Evolutionary conservation across 2,888 invertebrate genomes (phyloP), one percentile per base, ranked within the genome.

Genomic region (Enchytraeus crypticus): DNA sequence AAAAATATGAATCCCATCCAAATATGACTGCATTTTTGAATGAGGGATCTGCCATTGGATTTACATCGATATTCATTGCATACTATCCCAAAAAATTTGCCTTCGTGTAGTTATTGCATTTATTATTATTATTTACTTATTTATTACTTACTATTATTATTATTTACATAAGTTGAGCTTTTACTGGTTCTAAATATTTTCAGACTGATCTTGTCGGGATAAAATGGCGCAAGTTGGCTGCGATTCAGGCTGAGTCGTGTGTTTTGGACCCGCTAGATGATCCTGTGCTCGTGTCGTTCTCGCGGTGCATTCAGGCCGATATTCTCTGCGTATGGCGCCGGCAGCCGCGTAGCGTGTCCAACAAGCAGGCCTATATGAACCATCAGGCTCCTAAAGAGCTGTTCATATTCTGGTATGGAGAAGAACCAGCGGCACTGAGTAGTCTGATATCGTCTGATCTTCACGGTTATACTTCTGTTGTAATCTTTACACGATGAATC

Each of bases 361-460:
- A 57, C 57, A 49, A 29, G 45, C 3, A 49, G 21, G 32, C 27
- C 5, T 32, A 47, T 18, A 29, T 46, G n/a, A 46, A 51, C 51
- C n/a, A 27, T 18, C 27, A 54, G 1, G 45, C 51, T 33, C 63
- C 58, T 47, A 97, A 96, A 83, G 97, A 98, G 81, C 85, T 99
- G 65, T 98, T 97, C 97, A 90, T 98, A 80, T 99, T 98, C 84
- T 98, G 97, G 97, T 98, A 97, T 83, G 95, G 95, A 76, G 93
- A 95, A 58, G 72, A 73, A 59, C 61, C 61, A 4, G 77, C 78
- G 3, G 64, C 69, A 27, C 64, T 79, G 32, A 67, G 71, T 26
- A 69, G 68, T 27, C 70, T 77, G 33, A 63, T 78, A 3, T 64
- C 67, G 5, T 85, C 92, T 64, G 91, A 92, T 78, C 85, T 93